Conservation (phyloP, 2,797 vertebrate species). For the Tolypeutes matacus region DNA sequence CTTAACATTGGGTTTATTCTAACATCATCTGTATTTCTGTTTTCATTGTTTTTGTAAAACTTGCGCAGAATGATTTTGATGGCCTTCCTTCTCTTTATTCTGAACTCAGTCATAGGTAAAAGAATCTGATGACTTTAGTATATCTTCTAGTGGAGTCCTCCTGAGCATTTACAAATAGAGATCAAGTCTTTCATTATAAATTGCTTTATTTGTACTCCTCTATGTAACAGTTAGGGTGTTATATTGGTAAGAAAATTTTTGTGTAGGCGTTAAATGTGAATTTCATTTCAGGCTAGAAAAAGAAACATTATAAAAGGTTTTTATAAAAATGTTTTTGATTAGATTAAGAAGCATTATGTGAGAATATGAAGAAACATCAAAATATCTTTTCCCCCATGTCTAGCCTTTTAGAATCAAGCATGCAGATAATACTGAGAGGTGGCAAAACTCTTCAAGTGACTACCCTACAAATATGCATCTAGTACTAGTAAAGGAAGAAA, state of each 20-base stretch:
- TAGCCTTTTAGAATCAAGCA: not conserved
- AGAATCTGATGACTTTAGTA: not conserved
- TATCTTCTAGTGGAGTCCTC: not conserved
- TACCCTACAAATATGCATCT: not conserved
- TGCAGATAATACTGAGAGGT: not conserved
- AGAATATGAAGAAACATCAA: not conserved
- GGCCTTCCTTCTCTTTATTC: not conserved
- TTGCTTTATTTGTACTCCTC: not conserved
- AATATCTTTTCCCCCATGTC: not conserved
- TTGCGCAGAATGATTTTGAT: not conserved
- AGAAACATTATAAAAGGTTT: not conserved
- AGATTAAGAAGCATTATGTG: not conserved
- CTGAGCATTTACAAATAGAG: not conserved
- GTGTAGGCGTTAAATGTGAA: not conserved
- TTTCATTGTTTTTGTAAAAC: not conserved
- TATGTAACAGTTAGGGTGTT: not conserved
- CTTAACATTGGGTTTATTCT: not conserved
- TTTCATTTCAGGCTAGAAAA: conserved; percentile 20
- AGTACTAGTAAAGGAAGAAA: not conserved
- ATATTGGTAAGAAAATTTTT: not conserved
- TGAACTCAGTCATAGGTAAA: not conserved
- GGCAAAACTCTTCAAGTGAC: not conserved
- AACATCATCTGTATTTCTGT: not conserved
- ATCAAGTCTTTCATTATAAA: not conserved
- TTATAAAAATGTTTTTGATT: not conserved